These are phyloP conservation scores for Mormoops blainvillei DNA, from an alignment of 2,113 vertebrate genomes.

Conservation along the genomic window DNA sequence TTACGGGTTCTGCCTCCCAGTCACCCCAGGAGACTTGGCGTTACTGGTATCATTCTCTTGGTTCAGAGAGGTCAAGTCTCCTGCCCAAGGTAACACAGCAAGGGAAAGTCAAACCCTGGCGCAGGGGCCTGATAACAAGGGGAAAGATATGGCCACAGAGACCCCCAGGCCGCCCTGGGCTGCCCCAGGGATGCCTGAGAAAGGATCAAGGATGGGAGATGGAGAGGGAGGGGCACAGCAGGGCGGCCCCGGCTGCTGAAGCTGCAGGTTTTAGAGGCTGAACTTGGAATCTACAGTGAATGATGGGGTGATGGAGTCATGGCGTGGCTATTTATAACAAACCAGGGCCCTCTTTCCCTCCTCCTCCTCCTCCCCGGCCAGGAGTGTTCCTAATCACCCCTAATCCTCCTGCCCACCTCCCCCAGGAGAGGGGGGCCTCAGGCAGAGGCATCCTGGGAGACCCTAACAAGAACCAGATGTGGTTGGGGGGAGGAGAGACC, in stretches of 20 bases:
- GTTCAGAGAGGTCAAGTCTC: neutral
- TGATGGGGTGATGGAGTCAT: slow-evolving; percentile 73
- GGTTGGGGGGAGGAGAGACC: slow-evolving; percentile 67
- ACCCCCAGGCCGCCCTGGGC: neutral
- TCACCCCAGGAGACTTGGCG: neutral
- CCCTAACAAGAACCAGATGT: slow-evolving; percentile 85
- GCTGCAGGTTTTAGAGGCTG: slow-evolving; percentile 73
- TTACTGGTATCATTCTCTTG: neutral
- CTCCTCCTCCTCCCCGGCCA: slow-evolving; percentile 56
- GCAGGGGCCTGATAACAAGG: neutral
- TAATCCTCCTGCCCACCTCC: slow-evolving; percentile 81
- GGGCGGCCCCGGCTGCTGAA: neutral
- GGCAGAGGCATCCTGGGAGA: slow-evolving; percentile 75
- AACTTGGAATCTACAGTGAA: slow-evolving; percentile 68
- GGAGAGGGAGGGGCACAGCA: neutral
- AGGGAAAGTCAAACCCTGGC: neutral
- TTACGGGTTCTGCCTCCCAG: neutral
- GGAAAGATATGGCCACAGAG: neutral
- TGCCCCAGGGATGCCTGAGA: neutral
- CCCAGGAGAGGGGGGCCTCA: slow-evolving; percentile 58
- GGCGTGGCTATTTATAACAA: slow-evolving; percentile 82
- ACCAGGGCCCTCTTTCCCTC: slow-evolving; percentile 32
- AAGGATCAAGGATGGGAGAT: neutral
- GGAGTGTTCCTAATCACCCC: slow-evolving; percentile 77
- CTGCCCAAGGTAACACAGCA: neutral